Conservation (phyloP, 1,140 invertebrate species). For the Hestina assimilis region DNA sequence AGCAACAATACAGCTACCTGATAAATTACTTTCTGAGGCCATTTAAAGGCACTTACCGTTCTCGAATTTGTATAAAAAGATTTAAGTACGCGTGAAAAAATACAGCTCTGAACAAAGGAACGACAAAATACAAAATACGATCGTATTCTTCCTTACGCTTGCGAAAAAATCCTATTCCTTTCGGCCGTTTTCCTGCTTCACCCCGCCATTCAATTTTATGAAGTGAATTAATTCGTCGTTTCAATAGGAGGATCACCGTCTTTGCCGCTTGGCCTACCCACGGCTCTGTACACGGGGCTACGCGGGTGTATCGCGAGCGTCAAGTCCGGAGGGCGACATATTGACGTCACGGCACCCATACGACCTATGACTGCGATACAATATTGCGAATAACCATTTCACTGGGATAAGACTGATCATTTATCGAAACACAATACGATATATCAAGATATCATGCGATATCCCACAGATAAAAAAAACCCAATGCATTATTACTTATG, state of each 20-base stretch:
- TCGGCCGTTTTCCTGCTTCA: constrained; percentile 15
- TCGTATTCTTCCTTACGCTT: constrained; percentile 22
- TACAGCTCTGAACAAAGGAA: constrained; percentile 7
- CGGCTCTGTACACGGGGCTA: constrained; percentile 66
- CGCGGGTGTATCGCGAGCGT: constrained; percentile 71
- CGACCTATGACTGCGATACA: constrained; percentile 55
- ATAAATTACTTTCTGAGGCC: neutral
- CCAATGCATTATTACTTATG: no score
- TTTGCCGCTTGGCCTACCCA: constrained; percentile 66
- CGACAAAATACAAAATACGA: constrained; percentile 16
- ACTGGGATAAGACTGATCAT: neutral
- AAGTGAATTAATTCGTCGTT: constrained; percentile 35
- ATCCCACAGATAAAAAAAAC: no score
- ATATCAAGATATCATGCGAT: neutral
- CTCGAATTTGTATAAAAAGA: constrained; percentile 1
- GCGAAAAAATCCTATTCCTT: constrained; percentile 19
- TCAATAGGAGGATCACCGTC: constrained; percentile 72
- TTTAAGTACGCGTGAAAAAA: constrained; percentile 1
- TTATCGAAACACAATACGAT: neutral
- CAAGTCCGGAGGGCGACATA: constrained; percentile 66
- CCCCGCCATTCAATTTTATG: constrained; percentile 27
- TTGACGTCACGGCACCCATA: constrained; percentile 67
- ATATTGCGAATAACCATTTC: constrained; percentile 58
- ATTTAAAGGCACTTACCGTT: neutral
- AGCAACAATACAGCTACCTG: no score